Base-by-base conservation (phyloP, 2,888 invertebrate genomes). In the Eupeodes latifasciatus region DNA sequence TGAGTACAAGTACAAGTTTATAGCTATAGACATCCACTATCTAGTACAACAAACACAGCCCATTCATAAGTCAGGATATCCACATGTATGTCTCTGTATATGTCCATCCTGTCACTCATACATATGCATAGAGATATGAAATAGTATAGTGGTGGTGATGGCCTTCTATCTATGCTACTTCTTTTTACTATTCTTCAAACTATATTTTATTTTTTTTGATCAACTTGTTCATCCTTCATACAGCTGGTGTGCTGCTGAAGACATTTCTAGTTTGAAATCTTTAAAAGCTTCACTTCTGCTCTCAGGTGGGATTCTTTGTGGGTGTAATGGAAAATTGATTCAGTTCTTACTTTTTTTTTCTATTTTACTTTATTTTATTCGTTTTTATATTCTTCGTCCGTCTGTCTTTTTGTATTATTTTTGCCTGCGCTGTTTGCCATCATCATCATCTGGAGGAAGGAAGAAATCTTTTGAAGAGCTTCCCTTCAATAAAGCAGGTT, bases 281-380 rank as follows among this genome's bases (percentile, higher is more conserved):
- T 79, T 79, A 69, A 84, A 69, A 79, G 27, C 74, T 75, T 79
- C 62, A 80, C 62, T 79, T 62, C 47, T 81, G 80, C 59, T 64
- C 64, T 47, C 80, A 75, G 69, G 74, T 85, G 79, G 71, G 62
- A 64, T 61, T 76, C 19, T 49, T 64, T 34, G 62, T 64, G 14
- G 55, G 40, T 84, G 4, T 40, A 84, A 81, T 85, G 76, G 84
- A 71, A 85, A 85, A 81, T 76, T 81, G 71, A 71, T 81, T 85
- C 59, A 16, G 57, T 61, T 62, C 72, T 61, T 40, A 11, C n/a
- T 19, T 49, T 47, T 49, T 3, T 71, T 10, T 34, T 40, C 53
- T 16, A 36, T 49, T 27, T 61, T 34, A 27, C 12, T 47, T 51
- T 64, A 19, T 44, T 36, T 7, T 55, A 19, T 55, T 19, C 19